A percentile compares a stretch with the other conserved stretches of the same genome.
These are phyloP conservation scores for Lasioglossum malachurum DNA, from an alignment of 2,888 invertebrate species.

Conservation along the genomic window DNA sequence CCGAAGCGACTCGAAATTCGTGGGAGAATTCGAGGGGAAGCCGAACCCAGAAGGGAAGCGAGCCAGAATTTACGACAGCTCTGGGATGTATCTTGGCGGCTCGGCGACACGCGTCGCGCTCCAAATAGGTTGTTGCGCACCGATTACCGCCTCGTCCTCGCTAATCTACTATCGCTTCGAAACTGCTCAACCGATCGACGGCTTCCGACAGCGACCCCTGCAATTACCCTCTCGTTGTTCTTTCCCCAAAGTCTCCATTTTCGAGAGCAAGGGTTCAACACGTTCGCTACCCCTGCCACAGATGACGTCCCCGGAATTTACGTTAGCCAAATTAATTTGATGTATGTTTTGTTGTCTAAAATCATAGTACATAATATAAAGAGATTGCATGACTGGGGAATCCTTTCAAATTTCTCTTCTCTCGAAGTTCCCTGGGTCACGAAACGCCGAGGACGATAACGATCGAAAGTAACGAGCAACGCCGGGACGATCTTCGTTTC, in stretches of 20 bases:
- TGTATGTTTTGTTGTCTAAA: no score
- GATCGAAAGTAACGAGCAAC: background rate
- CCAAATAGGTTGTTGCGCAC: conserved; percentile 12
- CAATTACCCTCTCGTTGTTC: background rate
- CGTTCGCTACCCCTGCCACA: background rate
- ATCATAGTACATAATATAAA: no score
- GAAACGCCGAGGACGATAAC: background rate
- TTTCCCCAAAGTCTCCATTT: background rate
- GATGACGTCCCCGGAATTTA: background rate
- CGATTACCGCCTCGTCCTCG: background rate
- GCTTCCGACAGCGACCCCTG: background rate
- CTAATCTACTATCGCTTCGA: background rate
- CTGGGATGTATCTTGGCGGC: background rate
- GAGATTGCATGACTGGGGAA: no score
- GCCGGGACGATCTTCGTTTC: background rate
- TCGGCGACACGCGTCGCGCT: background rate
- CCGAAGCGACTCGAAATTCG: background rate
- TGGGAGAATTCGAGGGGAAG: background rate
- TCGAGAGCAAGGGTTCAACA: background rate
- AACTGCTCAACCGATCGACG: background rate
- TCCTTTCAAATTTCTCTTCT: no score
- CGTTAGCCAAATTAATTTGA: no score
- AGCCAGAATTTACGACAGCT: conserved; percentile 2
- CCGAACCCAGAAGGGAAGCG: background rate
- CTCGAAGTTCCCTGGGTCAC: background rate